phyloP scores from a whole-genome alignment of 2,797 vertebrate genomes.

The Epinephelus malabaricus region DNA sequence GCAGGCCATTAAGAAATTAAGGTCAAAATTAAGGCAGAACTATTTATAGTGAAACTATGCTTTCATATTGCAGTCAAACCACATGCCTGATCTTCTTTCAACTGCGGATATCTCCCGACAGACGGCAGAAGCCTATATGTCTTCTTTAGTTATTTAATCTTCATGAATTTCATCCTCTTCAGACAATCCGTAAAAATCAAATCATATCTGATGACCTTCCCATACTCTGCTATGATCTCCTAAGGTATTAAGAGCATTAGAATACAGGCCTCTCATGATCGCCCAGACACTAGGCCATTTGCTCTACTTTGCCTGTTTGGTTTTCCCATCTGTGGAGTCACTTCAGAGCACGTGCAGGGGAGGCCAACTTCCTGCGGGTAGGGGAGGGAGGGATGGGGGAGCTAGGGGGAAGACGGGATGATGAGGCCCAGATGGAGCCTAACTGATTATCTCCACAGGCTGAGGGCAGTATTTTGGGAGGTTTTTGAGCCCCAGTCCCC shows the following conservation, averaged over 20 bases:
- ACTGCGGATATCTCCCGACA: not conserved
- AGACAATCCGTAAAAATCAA: conserved; percentile 30
- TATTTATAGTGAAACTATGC: conserved; percentile 18
- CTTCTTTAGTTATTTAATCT: conserved; percentile 52
- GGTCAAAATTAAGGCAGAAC: conserved; percentile 43
- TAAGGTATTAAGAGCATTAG: conserved; percentile 74
- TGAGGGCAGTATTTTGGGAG: conserved; percentile 34
- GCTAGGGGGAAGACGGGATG: conserved; percentile 37
- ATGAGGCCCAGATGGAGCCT: conserved; percentile 75
- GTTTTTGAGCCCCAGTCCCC: conserved; percentile 43
- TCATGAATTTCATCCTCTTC: conserved; percentile 35
- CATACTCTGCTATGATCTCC: conserved; percentile 53
- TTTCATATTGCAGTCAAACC: conserved; percentile 16
- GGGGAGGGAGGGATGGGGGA: conserved; percentile 26
- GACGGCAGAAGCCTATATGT: conserved; percentile 2
- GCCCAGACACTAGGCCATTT: conserved; percentile 59
- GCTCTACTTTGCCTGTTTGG: conserved; percentile 74
- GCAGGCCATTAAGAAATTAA: conserved; percentile 55
- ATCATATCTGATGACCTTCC: conserved; percentile 55
- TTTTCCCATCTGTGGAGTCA: conserved; percentile 73
- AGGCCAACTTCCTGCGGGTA: conserved; percentile 38
- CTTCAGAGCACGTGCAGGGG: conserved; percentile 64
- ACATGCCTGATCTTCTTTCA: conserved; percentile 7
- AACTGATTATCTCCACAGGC: conserved; percentile 65
- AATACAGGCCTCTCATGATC: conserved; percentile 52